Base-by-base conservation (phyloP, 2,113 vertebrate genomes). In the Brachypteracias leptosomus region DNA sequence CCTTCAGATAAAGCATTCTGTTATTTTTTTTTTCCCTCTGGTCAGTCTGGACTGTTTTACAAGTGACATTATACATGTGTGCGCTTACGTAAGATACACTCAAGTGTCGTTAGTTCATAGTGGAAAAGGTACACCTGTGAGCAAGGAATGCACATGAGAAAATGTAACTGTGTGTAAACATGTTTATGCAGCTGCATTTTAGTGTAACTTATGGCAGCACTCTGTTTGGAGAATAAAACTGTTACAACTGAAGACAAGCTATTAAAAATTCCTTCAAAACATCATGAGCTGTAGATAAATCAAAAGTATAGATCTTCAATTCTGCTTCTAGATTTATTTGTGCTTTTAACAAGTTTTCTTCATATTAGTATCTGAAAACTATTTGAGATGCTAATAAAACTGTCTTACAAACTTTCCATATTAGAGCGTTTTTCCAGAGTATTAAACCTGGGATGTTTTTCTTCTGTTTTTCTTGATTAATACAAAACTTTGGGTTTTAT, bases 181-280 rank as follows among this genome's bases (percentile, higher is more conserved):
- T 97, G 95, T 98, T 97, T 98, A 82, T 96, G 91, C 97, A 98
- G 97, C 97, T 98, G 97, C 88, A 59, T 89, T 95, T 95, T 85
- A 93, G 94, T 86, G 80, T 92, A 81, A 91, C 47, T 93, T 85
- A 94, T 63, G 95, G 88, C 85, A 95, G 46, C 10, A 6, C 52
- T 94, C 54, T 89, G 77, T 91, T 94, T 91, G 87, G 72, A 73
- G 83, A 96, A 78, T 95, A 72, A 74, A 86, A 95, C 84, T 97
- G 79, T 38, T 91, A 96, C 59, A 85, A 85, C 91, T 91, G 83
- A 95, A 97, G 93, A 95, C 96, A 96, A 84, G 21, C 80, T 79
- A 16, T 97, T 96, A 95, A 93, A 96, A 93, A 80, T 82, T 85
- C 55, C 75, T 90, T 95, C 44, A 89, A 95, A 96, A 96, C 47